phyloP scores from a whole-genome alignment of 1,140 invertebrate genomes.

The Medauroidea extradentata region DNA sequence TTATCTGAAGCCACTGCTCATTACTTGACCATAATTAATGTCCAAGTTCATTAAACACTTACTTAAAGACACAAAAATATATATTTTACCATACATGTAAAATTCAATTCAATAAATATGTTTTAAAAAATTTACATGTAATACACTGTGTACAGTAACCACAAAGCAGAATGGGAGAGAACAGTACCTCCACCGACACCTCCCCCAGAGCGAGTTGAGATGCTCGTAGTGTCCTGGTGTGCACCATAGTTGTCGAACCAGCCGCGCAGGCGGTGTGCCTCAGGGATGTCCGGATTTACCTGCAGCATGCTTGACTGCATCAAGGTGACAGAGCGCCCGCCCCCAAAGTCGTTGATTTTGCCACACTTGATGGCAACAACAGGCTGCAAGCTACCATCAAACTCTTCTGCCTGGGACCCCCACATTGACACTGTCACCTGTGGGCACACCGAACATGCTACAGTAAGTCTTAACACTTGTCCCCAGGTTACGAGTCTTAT shows the following conservation, averaged over 20 bases:
- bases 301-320: slow-evolving; percentile 57
- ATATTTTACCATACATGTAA: too few relatives aligned
- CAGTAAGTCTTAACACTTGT: too few relatives aligned
- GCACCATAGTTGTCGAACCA: slow-evolving; percentile 84
- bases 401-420: slow-evolving; percentile 78
- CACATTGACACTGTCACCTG: slow-evolving; percentile 67
- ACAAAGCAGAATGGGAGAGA: background rate
- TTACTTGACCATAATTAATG: too few relatives aligned
- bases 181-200: slow-evolving; percentile 13
- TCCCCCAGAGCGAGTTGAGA: slow-evolving; percentile 49
- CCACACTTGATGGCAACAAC: slow-evolving; percentile 80
- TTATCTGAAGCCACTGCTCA: too few relatives aligned
- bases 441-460: too few relatives aligned
- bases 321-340: slow-evolving; percentile 61
- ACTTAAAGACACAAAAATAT: too few relatives aligned
- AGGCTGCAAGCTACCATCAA: slow-evolving; percentile 69
- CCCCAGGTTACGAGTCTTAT: too few relatives aligned
- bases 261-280: slow-evolving; percentile 78
- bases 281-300: slow-evolving; percentile 84
- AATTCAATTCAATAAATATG: too few relatives aligned
- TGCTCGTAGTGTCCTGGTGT: slow-evolving; percentile 52
- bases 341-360: slow-evolving; percentile 65
- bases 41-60: too few relatives aligned
- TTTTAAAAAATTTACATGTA: too few relatives aligned
- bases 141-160: too few relatives aligned